Evolutionary conservation across 1,140 invertebrate genomes (phyloP), one percentile per base, ranked within the genome.

Genomic region (Drosophila elegans): DNA sequence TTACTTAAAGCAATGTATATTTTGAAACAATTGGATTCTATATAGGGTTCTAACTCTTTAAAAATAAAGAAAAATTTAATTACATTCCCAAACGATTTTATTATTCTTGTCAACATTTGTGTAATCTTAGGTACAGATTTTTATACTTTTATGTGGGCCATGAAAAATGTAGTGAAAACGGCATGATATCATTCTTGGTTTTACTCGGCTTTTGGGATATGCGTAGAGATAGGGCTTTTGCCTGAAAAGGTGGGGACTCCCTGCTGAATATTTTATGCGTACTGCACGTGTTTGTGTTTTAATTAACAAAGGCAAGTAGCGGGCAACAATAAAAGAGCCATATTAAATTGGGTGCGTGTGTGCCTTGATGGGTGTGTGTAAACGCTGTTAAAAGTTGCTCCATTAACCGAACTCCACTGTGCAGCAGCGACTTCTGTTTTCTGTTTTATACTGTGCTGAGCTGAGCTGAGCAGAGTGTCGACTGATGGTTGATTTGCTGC

Each of bases 221-320:
- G 45, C 34, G 11, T 36, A 39, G 25, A 51, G 38, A 32, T 64
- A 52, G 39, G 34, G 6, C 5, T 9, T 16, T 42, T 39, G 69
- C 41, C 68, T 25, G 7, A 5, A 69, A 49, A 48, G 46, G 44
- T 32, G 51, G 49, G 38, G 74, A 39, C 61, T 63, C 64, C 75
- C 75, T 66, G 83, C 78, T 84, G 68, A 71, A 84, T 80, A 80
- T 89, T 89, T 89, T 80, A 89, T 89, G 61, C 64, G 77, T 51
- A 68, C 61, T 74, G 84, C 84, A 90, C 85, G 84, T 89, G 84
- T 90, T 89, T 84, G 84, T 89, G 85, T 90, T 89, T 89, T 89
- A 89, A 89, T 89, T 89, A 89, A 90, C 80, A 88, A 88, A 76
- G 46, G 56, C 56, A 63, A 79, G 77, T 77, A 61, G 77, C 63